These are phyloP conservation scores for Megaceryle maxima DNA, from an alignment of 2,113 vertebrate species.

Conservation along the genomic window DNA sequence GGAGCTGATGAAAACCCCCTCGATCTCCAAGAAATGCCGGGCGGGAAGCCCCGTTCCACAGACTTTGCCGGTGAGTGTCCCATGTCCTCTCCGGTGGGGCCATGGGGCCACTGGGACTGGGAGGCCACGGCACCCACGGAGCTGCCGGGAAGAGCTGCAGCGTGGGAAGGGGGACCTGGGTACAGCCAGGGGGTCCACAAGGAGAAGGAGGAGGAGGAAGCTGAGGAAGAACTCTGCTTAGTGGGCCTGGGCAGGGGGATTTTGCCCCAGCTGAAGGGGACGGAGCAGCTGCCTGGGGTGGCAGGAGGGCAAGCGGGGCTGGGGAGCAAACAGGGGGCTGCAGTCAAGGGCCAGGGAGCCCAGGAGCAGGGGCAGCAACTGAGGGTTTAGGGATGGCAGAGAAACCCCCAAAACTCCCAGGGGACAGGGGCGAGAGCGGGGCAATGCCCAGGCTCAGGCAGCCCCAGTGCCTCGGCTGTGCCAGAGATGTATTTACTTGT, in stretches of 20 bases:
- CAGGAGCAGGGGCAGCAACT: rapidly evolving
- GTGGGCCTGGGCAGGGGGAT: neutral
- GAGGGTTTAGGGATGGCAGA: neutral
- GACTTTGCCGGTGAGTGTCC: conserved; percentile 80
- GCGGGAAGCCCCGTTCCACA: conserved; percentile 88
- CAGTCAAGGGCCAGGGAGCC: neutral
- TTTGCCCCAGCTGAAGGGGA: neutral
- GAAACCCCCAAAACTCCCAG: neutral
- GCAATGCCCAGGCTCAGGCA: rapidly evolving
- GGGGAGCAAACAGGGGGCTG: neutral
- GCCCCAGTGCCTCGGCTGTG: rapidly evolving
- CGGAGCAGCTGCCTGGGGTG: neutral
- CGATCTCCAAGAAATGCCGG: conserved; percentile 93
- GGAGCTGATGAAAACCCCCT: conserved; percentile 93
- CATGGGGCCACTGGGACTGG: neutral
- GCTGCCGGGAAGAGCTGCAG: neutral
- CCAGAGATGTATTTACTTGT: neutral
- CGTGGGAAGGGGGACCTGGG: neutral
- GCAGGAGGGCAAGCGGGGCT: rapidly evolving
- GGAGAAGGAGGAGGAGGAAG: neutral
- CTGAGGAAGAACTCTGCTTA: neutral
- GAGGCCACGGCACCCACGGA: neutral
- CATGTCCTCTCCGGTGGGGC: too few relatives aligned
- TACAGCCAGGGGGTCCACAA: neutral
- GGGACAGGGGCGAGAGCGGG: rapidly evolving